Base-by-base conservation (phyloP, 2,797 vertebrate genomes). In the Ceryle rudis region DNA sequence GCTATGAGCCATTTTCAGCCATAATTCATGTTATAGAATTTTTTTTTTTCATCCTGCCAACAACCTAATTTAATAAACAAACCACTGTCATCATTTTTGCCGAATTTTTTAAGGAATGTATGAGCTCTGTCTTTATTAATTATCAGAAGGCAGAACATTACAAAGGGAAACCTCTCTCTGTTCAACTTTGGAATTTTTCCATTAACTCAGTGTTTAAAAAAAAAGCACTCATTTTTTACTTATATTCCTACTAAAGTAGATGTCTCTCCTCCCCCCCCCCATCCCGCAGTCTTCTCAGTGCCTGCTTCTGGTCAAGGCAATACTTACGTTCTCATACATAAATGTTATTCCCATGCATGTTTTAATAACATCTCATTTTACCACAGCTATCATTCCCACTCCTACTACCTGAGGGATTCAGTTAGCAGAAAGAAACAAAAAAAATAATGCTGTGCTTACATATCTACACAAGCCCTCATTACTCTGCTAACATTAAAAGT, bases 41-140 rank as follows among this genome's bases (percentile, higher is more conserved):
- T 95, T 90, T 54, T 83, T 97, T 82, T 97, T 96, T 78, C 88
- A 74, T 96, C 66, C 94, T 97, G 97, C 95, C 97, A 97, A 95
- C 93, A 96, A 96, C 81, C 81, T 96, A 97, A 96, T 97, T 97
- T 97, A 98, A 97, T 97, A 97, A 97, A 97, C 93, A 97, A 79
- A 92, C 74, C 81, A 89, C 92, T 96, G 84, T 97, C 96, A 95
- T 95, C 93, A 78, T 97, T 98, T 97, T 95, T 95, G 86, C 90
- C 70, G 83, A 80, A 75, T 94, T 95, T 96, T 84, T 86, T 96
- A 87, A 95, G 94, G 94, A 97, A 97, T 96, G 83, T 83, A 95
- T 11, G 69, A 97, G 95, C 79, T 89, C 86, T 95, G 92, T 95
- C 97, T 97, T 97, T 97, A 98, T 97, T 98, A 97, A 98, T 98